Evolutionary conservation across 1,140 invertebrate genomes (phyloP), one percentile per base, ranked within the genome.

Genomic region (Leptinotarsa texana): DNA sequence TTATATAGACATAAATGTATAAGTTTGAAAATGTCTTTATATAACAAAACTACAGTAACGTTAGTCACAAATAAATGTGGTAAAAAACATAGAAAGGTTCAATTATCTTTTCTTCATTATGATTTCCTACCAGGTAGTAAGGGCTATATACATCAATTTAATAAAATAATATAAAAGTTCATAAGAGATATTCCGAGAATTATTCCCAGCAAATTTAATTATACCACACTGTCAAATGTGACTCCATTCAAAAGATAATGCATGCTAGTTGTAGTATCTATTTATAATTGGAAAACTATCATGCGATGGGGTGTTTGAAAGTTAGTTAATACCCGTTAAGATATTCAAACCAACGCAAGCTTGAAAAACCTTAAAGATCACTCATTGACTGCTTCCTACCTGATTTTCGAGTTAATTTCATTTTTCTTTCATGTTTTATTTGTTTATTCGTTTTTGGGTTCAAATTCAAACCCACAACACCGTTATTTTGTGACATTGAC

Each of bases 321-420:
- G 48, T 70, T 70, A 57, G 48, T 70, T 70, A 57, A 57, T 21
- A 70, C 49, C 48, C 51, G 27, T 70, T 70, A 61, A 42, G 48
- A 5, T 21, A 21, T 68, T 18, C 27, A 47, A 68, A 68, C 51
- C 69, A 70, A 22, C 17, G 15, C 61, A 72, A 72, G 70, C 61
- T 72, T 24, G 21, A 72, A 72, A 72, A n/a, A 63, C 48, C 24
- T 76, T 73, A 75, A 57, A 63, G 72, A 65, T 62, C 73, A 74
- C 69, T n/a, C 74, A 68, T 74, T 70, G 72, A 68, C 61, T 74
- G 69, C 75, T 77, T 65, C 75, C 68, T 77, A 77, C 75, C 75
- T 77, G 75, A 74, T 70, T 77, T 74, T 77, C 73, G 69, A 61
- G 75, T 74, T 49, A 77, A 74, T 74, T 72, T 77, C 73, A 33